These are phyloP conservation scores for Ceyx melanurus DNA, from an alignment of 2,113 vertebrate species.

Conservation along the genomic window DNA sequence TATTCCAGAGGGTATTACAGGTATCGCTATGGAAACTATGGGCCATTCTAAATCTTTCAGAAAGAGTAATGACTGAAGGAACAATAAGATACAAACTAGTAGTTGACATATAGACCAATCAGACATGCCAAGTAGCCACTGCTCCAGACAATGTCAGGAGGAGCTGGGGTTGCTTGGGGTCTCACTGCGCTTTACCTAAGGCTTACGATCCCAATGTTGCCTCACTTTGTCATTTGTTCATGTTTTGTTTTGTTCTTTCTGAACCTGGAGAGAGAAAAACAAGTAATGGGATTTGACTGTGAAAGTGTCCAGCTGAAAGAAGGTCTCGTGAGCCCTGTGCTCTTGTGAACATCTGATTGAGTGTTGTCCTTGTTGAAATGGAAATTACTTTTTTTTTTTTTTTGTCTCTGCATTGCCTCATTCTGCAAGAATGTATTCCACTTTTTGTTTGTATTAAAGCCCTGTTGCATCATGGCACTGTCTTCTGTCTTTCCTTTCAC, in stretches of 20 bases:
- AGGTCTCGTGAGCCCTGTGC: neutral
- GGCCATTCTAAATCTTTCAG: constrained; percentile 18
- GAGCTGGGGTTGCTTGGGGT: neutral
- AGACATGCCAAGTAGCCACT: neutral
- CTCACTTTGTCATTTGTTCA: neutral
- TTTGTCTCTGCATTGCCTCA: neutral
- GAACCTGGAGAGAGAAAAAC: neutral
- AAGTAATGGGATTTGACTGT: neutral
- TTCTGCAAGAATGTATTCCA: neutral
- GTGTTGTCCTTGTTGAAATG: neutral
- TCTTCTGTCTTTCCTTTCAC: neutral
- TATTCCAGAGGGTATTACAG: constrained; percentile 23
- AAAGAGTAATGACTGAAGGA: no score
- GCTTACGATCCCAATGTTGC: neutral
- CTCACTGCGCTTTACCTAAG: neutral
- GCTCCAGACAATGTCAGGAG: neutral
- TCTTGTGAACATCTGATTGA: neutral
- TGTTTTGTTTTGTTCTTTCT: neutral
- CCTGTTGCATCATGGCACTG: neutral
- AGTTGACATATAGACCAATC: neutral
- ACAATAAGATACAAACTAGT: neutral
- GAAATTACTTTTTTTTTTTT: neutral
- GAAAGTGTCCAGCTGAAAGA: neutral
- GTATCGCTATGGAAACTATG: constrained; percentile 10
- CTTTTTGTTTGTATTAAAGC: constrained; percentile 51